Evolutionary conservation across 2,888 invertebrate species (phyloP).

Genomic region (Hybos culiciformis): DNA sequence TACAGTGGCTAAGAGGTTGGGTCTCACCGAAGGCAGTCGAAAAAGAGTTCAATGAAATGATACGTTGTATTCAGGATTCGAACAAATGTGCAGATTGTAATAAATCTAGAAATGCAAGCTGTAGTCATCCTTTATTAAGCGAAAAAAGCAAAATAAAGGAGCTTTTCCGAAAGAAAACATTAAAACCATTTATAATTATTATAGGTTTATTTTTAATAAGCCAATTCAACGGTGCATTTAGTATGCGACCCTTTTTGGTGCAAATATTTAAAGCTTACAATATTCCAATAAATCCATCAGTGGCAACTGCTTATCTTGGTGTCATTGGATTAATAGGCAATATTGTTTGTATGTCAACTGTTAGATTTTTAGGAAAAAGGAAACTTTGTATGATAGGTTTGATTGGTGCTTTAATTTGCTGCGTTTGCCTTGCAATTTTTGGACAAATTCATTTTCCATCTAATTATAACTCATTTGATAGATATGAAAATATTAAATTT

Average conservation of each 20-base stretch:
- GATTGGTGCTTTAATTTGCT: conserved; percentile 34
- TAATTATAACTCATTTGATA: conserved; percentile 37
- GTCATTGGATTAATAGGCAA: conserved; percentile 37
- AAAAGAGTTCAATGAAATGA: conserved; percentile 16
- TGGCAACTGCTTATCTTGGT: conserved; percentile 41
- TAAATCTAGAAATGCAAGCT: conserved; percentile 12
- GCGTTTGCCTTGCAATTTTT: conserved; percentile 36
- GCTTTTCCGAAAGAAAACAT: conserved; percentile 39
- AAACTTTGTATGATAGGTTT: conserved; percentile 37
- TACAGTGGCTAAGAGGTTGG: conserved; percentile 41
- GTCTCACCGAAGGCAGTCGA: conserved; percentile 15
- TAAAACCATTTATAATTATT: conserved; percentile 39
- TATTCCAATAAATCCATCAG: conserved; percentile 30
- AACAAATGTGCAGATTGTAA: conserved; percentile 13
- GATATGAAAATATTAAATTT: conserved; percentile 10
- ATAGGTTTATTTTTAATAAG: conserved; percentile 41
- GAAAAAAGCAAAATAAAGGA: conserved; percentile 21
- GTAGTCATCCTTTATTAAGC: conserved; percentile 27
- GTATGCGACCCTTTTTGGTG: conserved; percentile 43
- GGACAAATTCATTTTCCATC: conserved; percentile 30
- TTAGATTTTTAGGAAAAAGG: conserved; percentile 39
- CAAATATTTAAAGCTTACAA: conserved; percentile 37
- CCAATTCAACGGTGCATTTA: conserved; percentile 38
- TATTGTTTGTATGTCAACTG: conserved; percentile 33
- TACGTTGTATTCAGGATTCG: conserved; percentile 14